A percentile compares a stretch with the other conserved stretches of the same genome.
These are phyloP conservation scores for Steinernema scapterisci DNA, from an alignment of 2,888 invertebrate genomes.

Conservation along the genomic window DNA sequence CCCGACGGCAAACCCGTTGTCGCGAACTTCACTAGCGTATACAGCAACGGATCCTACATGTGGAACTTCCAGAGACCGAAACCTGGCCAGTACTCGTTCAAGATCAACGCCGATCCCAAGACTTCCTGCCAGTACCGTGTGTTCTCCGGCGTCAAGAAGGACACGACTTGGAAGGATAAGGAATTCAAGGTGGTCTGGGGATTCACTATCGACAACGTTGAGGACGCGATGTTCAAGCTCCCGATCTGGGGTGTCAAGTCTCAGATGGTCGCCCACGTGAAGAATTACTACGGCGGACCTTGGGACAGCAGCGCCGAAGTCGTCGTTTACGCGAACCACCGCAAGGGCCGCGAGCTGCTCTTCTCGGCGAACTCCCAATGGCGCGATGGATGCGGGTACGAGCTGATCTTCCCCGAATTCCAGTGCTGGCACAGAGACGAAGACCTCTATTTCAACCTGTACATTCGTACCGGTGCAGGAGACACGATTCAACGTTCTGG, in stretches of 20 bases:
- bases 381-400: slow-evolving; percentile 52
- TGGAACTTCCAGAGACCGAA: background rate
- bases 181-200: slow-evolving; percentile 9
- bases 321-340: slow-evolving; percentile 27
- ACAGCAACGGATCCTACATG: background rate
- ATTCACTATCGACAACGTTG: background rate
- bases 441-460: slow-evolving; percentile 56
- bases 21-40: background rate
- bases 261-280: slow-evolving; percentile 33
- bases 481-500: slow-evolving; percentile 55
- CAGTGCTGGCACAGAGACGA: slow-evolving; percentile 49
- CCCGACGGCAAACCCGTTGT: background rate
- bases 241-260: background rate
- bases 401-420: slow-evolving; percentile 58
- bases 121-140: slow-evolving; percentile 22
- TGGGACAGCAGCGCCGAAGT: slow-evolving; percentile 28
- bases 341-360: slow-evolving; percentile 35
- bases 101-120: background rate
- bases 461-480: slow-evolving; percentile 49
- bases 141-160: background rate
- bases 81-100: slow-evolving; percentile 15
- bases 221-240: background rate
- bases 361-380: slow-evolving; percentile 54
- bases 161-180: background rate
- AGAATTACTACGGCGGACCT: slow-evolving; percentile 17